Percentiles rank a stretch among this genome's conserved stretches.
phyloP scores from a whole-genome alignment of 1,140 invertebrate genomes.

The Tetramorium alpestre region DNA sequence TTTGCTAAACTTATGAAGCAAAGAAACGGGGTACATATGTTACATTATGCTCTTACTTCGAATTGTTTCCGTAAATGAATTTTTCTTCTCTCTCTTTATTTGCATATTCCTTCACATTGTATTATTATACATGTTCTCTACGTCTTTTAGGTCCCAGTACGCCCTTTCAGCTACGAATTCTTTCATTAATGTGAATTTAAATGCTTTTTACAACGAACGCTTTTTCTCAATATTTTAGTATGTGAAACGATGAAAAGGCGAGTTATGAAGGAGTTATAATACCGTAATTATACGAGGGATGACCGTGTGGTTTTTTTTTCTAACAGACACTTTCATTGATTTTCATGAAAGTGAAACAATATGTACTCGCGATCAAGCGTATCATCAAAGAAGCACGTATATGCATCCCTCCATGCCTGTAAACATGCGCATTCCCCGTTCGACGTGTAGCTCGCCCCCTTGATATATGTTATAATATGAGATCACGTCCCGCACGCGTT shows the following conservation, averaged over 20 bases:
- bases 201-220: not conserved
- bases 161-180: not conserved
- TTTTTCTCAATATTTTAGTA: not conserved
- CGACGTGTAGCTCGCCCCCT: slow-evolving; percentile 10
- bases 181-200: not conserved
- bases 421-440: slow-evolving; percentile 36
- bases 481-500: not conserved
- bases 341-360: slow-evolving; percentile 65
- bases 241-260: not conserved
- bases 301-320: slow-evolving; percentile 9
- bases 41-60: not conserved
- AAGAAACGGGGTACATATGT: not conserved
- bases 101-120: no score
- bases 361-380: slow-evolving; percentile 67
- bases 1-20: not conserved
- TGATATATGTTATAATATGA: slow-evolving; percentile 60
- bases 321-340: slow-evolving; percentile 48
- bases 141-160: not conserved
- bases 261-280: not conserved
- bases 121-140: not conserved
- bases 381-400: slow-evolving; percentile 65
- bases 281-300: slow-evolving; percentile 10
- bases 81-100: not conserved
- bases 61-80: not conserved
- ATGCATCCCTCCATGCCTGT: not conserved